Base-by-base conservation (phyloP, 2,888 invertebrate species). In the Drosophila percnosoma region DNA sequence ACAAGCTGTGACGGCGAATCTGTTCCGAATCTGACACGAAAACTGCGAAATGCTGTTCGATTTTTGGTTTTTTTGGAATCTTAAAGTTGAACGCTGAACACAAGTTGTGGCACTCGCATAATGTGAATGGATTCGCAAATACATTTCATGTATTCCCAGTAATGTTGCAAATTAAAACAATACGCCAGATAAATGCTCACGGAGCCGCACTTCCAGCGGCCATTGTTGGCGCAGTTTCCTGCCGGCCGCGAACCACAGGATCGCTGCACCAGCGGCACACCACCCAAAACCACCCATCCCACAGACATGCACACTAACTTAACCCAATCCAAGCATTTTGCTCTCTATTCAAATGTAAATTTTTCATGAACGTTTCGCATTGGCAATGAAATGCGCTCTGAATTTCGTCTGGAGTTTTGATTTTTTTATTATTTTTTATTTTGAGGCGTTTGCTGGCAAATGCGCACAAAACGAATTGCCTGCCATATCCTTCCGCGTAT, bases 401-500 rank as follows among this genome's bases (percentile, higher is more conserved):
- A 68, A 63, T 68, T 60, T 64, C 68, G 78, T 78, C 67, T 77
- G 65, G 49, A 78, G 52, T 81, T 79, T 80, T 80, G 72, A 73
- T 77, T 76, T 72, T 70, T 58, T 58, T 53, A 65, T 64, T 29
- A 42, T 11, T 27, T 24, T 33, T 31, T 59, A 15, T 5, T 10
- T 52, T 59, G 64, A 72, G 71, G 73, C 76, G 75, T 67, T 75
- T 51, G 68, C 48, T 42, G 51, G 51, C 38, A 70, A 70, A 70
- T 70, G 53, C 66, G 76, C 72, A 73, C 75, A 85, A 89, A 87
- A 87, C 86, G 86, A 89, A 87, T 87, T 87, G 87, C 83, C 89
- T 89, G 87, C 78, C 86, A 86, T 89, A 88, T 88, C 87, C 87
- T 88, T 88, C 87, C 87, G 89, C 90, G 86, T 89, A 86, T 89